These are phyloP conservation scores for Albula goreensis DNA, from an alignment of 2,113 vertebrate species.

Conservation along the genomic window DNA sequence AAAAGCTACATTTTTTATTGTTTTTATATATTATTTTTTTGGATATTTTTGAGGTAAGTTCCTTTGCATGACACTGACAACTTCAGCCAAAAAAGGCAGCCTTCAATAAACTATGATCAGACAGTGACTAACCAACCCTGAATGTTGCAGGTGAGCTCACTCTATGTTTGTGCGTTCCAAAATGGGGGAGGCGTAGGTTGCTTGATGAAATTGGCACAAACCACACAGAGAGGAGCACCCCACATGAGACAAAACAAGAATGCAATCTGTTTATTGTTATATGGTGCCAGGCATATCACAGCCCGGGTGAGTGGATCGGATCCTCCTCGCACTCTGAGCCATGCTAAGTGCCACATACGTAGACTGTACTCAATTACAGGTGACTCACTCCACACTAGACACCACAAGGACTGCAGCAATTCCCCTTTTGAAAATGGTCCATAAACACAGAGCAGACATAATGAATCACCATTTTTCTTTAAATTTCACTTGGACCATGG, in stretches of 20 bases:
- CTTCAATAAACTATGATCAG: neutral
- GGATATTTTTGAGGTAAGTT: too few species aligned
- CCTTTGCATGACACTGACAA: neutral
- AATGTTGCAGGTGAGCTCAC: too few species aligned
- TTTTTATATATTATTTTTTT: too few species aligned
- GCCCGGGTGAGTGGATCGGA: neutral
- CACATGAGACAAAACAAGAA: neutral
- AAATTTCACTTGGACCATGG: too few species aligned
- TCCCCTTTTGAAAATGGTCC: neutral
- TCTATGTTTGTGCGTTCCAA: too few species aligned
- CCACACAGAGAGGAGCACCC: neutral
- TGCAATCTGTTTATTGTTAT: neutral
- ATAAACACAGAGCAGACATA: neutral
- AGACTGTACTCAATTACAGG: neutral
- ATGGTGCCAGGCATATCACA: neutral
- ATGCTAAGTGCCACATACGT: neutral
- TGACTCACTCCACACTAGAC: neutral
- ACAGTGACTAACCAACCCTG: too few species aligned
- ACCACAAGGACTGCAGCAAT: neutral
- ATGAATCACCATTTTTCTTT: too few species aligned
- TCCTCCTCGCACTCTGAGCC: neutral
- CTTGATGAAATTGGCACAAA: neutral
- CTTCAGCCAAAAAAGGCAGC: neutral
- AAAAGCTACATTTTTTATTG: too few species aligned
- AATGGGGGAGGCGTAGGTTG: too few species aligned